A percentile compares a stretch with the other conserved stretches of the same genome.
These are phyloP conservation scores for Zaprionus vittiger DNA, from an alignment of 1,140 invertebrate genomes.

Conservation along the genomic window DNA sequence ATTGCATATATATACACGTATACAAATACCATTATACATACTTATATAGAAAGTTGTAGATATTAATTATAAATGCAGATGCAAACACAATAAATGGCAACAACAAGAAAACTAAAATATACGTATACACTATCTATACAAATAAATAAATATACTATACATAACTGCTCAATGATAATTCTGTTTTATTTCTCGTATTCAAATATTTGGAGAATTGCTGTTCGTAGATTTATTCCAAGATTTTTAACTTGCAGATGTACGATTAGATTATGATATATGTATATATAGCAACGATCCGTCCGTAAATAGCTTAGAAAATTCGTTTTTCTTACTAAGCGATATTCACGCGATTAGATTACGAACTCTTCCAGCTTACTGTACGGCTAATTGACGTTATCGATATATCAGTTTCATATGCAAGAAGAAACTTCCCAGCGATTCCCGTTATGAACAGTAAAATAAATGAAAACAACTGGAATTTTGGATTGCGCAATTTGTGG, in stretches of 20 bases:
- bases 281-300: not conserved
- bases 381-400: not conserved
- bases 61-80: slow-evolving; percentile 50
- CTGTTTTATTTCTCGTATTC: not conserved
- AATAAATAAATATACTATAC: slow-evolving; percentile 58
- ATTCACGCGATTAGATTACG: slow-evolving; percentile 8
- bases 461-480: slow-evolving; percentile 16
- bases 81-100: slow-evolving; percentile 50
- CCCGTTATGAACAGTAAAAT: not conserved
- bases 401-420: not conserved
- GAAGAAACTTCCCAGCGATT: not conserved
- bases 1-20: slow-evolving; percentile 19
- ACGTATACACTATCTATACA: slow-evolving; percentile 42
- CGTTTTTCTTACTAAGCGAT: not conserved
- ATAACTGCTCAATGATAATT: slow-evolving; percentile 33
- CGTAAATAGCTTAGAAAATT: not conserved
- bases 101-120: slow-evolving; percentile 51
- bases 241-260: not conserved
- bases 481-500: slow-evolving; percentile 32
- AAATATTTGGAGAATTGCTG: not conserved
- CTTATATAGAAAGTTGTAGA: slow-evolving; percentile 58
- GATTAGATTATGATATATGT: not conserved
- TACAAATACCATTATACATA: slow-evolving; percentile 28
- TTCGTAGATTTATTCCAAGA: not conserved
- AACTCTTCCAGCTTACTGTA: not conserved